These are phyloP conservation scores for Elgonia sp. DNA, from an alignment of 2,888 invertebrate genomes.

Conservation along the genomic window DNA sequence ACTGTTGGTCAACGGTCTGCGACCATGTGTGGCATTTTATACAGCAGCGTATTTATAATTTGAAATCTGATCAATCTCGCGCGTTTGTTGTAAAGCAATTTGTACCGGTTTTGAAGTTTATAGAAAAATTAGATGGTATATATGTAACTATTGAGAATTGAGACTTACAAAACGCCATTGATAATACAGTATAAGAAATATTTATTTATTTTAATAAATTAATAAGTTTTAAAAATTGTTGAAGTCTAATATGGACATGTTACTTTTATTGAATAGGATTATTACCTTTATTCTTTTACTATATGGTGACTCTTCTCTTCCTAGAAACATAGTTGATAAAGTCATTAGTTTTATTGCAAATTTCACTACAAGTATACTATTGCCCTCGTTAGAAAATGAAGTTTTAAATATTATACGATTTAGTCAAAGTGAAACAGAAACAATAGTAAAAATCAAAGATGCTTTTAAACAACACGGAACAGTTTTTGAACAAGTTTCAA, in stretches of 20 bases:
- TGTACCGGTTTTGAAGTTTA: slow-evolving; percentile 34
- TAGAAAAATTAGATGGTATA: slow-evolving; percentile 43
- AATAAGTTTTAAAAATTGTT: neutral
- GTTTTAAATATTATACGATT: slow-evolving; percentile 47
- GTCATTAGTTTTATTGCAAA: slow-evolving; percentile 48
- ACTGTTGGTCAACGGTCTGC: slow-evolving; percentile 44
- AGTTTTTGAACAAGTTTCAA: slow-evolving; percentile 50
- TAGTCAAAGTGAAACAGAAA: slow-evolving; percentile 45
- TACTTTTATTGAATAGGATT: slow-evolving; percentile 41
- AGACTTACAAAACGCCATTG: no score
- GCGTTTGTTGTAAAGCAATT: slow-evolving; percentile 37
- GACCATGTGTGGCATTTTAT: slow-evolving; percentile 46
- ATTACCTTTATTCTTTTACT: slow-evolving; percentile 57
- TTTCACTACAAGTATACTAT: slow-evolving; percentile 33
- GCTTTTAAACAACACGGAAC: slow-evolving; percentile 39
- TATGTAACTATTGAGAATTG: neutral
- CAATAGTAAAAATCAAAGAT: slow-evolving; percentile 43
- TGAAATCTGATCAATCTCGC: slow-evolving; percentile 25
- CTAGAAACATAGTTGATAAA: slow-evolving; percentile 58
- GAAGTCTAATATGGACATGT: slow-evolving; percentile 35
- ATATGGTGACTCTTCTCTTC: slow-evolving; percentile 58
- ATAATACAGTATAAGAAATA: no score
- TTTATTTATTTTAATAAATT: neutral
- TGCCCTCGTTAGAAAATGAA: slow-evolving; percentile 55
- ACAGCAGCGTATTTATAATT: slow-evolving; percentile 36